Evolutionary conservation across 64 coral and sea anemone species (phyloP).

Genomic region (Orbicella faveolata): DNA sequence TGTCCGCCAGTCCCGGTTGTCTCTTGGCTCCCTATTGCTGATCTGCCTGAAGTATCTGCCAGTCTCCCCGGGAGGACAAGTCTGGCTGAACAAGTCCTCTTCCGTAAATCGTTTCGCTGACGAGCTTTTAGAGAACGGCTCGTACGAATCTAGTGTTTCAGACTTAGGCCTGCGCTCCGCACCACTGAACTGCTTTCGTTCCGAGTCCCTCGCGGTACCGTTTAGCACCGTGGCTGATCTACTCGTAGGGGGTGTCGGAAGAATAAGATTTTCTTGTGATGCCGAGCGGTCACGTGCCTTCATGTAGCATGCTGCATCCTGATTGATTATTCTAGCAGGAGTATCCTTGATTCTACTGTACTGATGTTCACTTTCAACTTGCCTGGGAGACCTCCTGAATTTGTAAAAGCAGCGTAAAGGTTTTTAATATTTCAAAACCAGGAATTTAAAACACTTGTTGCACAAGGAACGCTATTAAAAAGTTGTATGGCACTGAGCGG

Average conservation of each 20-base stretch:
- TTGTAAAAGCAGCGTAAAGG: background rate
- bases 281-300: background rate
- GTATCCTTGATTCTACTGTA: conserved; percentile 15
- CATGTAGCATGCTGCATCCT: background rate
- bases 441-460: too few species aligned
- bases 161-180: background rate
- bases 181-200: background rate
- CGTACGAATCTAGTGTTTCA: background rate
- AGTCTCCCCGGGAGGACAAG: background rate
- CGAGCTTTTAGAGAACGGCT: background rate
- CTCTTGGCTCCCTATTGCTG: background rate
- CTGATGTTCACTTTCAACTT: background rate
- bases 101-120: background rate
- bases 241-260: conserved; percentile 4
- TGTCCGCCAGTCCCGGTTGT: background rate
- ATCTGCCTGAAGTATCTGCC: background rate
- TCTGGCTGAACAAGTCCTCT: background rate
- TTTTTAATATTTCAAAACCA: background rate
- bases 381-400: background rate
- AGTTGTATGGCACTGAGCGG: too few species aligned
- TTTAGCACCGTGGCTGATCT: background rate
- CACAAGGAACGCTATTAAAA: too few species aligned
- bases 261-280: conserved; percentile 2
- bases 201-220: background rate
- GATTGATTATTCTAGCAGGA: background rate